Evolutionary conservation across 1,140 invertebrate species (phyloP).

Genomic region (Brachionus paranguensis): DNA sequence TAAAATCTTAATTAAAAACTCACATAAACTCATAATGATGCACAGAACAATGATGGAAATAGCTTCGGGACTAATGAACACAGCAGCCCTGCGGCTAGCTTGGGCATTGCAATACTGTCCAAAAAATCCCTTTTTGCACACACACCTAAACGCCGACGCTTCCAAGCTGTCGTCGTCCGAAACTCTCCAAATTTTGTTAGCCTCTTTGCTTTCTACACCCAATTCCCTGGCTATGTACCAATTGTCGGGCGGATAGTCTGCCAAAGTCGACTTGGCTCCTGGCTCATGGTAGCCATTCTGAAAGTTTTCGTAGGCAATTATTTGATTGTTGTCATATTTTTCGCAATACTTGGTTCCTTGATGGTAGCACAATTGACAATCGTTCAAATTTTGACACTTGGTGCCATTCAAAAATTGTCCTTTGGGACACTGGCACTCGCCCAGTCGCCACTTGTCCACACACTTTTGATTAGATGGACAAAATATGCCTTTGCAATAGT

Average conservation of each 20-base stretch:
- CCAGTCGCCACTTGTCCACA: constrained; percentile 83
- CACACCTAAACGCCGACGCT: constrained; percentile 64
- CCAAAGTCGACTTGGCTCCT: neutral
- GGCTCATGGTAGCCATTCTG: neutral
- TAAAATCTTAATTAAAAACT: constrained; percentile 42
- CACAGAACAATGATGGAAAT: constrained; percentile 51
- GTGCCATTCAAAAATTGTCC: constrained; percentile 36
- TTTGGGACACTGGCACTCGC: constrained; percentile 72
- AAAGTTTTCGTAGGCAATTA: neutral
- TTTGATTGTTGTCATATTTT: constrained; percentile 28
- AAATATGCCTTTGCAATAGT: constrained; percentile 81
- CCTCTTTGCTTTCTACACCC: constrained; percentile 38
- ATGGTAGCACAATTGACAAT: constrained; percentile 41
- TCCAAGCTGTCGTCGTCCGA: constrained; percentile 64
- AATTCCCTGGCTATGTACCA: neutral
- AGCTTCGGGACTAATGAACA: constrained; percentile 47
- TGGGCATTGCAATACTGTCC: constrained; percentile 77
- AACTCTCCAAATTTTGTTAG: constrained; percentile 52
- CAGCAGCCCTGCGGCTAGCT: constrained; percentile 42
- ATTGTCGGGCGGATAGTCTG: constrained; percentile 20
- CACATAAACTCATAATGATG: constrained; percentile 48
- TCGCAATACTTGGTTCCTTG: constrained; percentile 25
- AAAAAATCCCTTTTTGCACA: constrained; percentile 81
- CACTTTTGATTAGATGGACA: constrained; percentile 89
- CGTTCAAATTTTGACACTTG: constrained; percentile 42